A percentile compares a stretch with the other conserved stretches of the same genome.
phyloP scores from a whole-genome alignment of 1,140 invertebrate genomes.

The Brachionus plicatilis region DNA sequence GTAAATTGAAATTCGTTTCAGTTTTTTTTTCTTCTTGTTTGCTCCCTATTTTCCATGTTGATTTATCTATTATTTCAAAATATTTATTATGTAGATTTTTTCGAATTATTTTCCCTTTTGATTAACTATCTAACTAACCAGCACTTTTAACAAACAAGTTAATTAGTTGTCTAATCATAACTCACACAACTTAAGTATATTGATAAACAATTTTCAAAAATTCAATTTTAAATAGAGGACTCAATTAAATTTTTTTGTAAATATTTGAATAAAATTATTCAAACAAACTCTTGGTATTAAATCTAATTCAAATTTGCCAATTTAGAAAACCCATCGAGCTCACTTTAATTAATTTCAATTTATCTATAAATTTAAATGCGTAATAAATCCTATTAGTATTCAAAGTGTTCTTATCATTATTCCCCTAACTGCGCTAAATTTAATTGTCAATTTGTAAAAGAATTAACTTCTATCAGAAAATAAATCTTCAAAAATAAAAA shows the following conservation, averaged over 20 bases:
- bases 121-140: conserved; percentile 25
- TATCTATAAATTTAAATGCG: not conserved
- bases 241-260: not conserved
- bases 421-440: not conserved
- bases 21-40: not conserved
- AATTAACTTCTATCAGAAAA: not conserved
- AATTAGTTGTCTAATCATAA: not conserved
- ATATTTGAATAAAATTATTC: too few species aligned
- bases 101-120: not conserved
- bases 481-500: not conserved
- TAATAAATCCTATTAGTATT: not conserved
- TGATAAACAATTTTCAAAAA: too few species aligned
- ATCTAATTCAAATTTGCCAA: not conserved
- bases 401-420: not conserved
- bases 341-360: not conserved
- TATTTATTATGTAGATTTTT: conserved; percentile 16
- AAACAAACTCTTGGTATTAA: not conserved
- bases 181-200: not conserved
- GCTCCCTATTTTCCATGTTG: not conserved
- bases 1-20: not conserved
- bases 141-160: not conserved
- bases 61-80: conserved; percentile 5
- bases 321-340: not conserved
- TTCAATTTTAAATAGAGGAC: not conserved
- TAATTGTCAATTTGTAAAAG: not conserved